A percentile compares a stretch with the other conserved stretches of the same genome.
phyloP scores from a whole-genome alignment of 2,113 vertebrate species.

The Microtus pennsylvanicus region DNA sequence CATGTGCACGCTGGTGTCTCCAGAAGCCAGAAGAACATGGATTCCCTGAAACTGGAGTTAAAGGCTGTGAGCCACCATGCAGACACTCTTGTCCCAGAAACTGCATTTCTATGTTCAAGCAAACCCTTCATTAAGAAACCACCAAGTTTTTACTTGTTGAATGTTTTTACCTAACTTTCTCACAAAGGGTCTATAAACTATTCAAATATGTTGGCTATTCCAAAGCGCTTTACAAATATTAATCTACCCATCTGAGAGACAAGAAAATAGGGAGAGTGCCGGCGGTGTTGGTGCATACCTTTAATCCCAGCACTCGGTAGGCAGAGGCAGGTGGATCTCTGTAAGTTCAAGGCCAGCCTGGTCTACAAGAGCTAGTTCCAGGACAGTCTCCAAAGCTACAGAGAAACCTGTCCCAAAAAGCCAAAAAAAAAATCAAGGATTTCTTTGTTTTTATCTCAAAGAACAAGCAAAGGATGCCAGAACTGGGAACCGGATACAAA shows the following conservation, averaged over 20 bases:
- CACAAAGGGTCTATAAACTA: neutral
- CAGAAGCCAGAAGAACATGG: neutral
- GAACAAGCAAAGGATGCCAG: neutral
- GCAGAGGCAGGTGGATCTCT: too few species aligned
- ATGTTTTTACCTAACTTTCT: neutral
- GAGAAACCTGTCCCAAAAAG: too few species aligned
- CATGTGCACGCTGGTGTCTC: neutral
- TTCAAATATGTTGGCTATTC: neutral
- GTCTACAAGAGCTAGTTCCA: too few species aligned
- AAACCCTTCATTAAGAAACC: neutral
- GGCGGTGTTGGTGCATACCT: too few species aligned
- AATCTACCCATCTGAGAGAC: conserved; percentile 5
- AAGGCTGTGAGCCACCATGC: neutral
- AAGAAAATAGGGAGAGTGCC: neutral
- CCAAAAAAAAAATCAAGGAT: neutral
- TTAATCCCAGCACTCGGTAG: too few species aligned
- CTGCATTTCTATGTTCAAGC: neutral
- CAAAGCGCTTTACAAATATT: neutral
- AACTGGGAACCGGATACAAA: neutral
- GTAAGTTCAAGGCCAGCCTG: too few species aligned
- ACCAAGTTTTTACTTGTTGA: neutral
- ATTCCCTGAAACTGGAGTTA: neutral
- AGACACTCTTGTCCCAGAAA: neutral
- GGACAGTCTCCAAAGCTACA: too few species aligned
- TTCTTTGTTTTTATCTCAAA: neutral